Conservation (phyloP, 2,888 invertebrate genomes). For the Andrena bucephala region DNA sequence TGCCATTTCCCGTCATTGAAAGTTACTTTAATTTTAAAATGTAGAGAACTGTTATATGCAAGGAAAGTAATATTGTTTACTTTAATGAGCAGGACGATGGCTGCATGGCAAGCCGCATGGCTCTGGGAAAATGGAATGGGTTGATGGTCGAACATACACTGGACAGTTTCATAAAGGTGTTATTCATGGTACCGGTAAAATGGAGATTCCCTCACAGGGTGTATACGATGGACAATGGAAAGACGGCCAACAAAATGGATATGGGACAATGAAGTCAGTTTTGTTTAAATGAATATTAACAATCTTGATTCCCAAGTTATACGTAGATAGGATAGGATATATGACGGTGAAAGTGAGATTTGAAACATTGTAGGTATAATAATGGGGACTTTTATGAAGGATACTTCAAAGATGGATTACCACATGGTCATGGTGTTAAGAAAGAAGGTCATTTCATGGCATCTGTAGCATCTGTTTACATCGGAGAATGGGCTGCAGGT, state of each 20-base stretch:
- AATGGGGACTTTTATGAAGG: slow-evolving; percentile 95
- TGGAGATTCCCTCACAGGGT: slow-evolving; percentile 89
- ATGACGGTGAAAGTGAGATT: slow-evolving; percentile 3
- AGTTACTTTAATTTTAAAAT: neutral
- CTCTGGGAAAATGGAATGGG: slow-evolving; percentile 92
- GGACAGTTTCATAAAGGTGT: slow-evolving; percentile 92
- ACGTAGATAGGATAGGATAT: neutral
- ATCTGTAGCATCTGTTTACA: slow-evolving; percentile 91
- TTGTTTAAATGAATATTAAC: slow-evolving; percentile 17
- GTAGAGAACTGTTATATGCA: neutral
- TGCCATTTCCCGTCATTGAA: neutral
- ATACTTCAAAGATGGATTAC: slow-evolving; percentile 93
- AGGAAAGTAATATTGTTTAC: neutral
- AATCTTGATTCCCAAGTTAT: neutral
- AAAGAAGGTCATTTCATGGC: slow-evolving; percentile 92
- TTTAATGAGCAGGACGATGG: slow-evolving; percentile 88
- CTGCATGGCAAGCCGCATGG: slow-evolving; percentile 94
- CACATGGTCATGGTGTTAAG: slow-evolving; percentile 94
- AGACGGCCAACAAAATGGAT: slow-evolving; percentile 93
- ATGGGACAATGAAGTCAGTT: slow-evolving; percentile 89
- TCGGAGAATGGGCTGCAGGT: slow-evolving; percentile 95
- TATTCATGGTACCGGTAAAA: slow-evolving; percentile 90
- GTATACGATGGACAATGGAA: slow-evolving; percentile 93
- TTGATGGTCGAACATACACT: slow-evolving; percentile 92
- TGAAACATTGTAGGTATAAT: slow-evolving; percentile 85